A percentile compares a stretch with the other conserved stretches of the same genome.
These are phyloP conservation scores for Cryptus armator DNA, from an alignment of 2,888 invertebrate species.

Conservation along the genomic window DNA sequence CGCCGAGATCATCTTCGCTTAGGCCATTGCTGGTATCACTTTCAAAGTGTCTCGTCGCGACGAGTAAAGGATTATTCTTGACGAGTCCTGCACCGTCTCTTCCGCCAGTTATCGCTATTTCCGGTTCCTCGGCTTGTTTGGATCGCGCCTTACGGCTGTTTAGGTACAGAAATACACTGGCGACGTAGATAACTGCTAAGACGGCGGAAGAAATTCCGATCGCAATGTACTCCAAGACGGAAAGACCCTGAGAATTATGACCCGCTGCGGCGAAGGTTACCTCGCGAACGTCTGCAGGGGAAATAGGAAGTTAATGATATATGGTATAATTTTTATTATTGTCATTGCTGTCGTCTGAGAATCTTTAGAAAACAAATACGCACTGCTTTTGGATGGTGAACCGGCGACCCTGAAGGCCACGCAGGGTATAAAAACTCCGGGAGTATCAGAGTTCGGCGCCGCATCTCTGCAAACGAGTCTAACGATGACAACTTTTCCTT, in stretches of 20 bases:
- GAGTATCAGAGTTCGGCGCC: constrained; percentile 85
- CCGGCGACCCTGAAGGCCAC: constrained; percentile 95
- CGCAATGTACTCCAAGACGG: constrained; percentile 92
- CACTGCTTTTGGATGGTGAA: constrained; percentile 90
- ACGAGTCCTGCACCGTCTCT: constrained; percentile 89
- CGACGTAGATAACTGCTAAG: constrained; percentile 95
- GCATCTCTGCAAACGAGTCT: constrained; percentile 92
- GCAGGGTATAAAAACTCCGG: constrained; percentile 92
- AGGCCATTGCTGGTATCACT: constrained; percentile 76
- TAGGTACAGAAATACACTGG: constrained; percentile 93
- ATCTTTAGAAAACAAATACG: constrained; percentile 77
- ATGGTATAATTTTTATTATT: too few species aligned
- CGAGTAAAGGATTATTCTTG: constrained; percentile 92
- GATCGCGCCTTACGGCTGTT: constrained; percentile 90
- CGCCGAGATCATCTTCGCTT: constrained; percentile 80
- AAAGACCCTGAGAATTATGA: constrained; percentile 87
- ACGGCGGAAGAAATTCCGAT: constrained; percentile 93
- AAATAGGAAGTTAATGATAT: background rate
- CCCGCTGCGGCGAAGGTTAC: constrained; percentile 90
- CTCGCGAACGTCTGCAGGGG: constrained; percentile 90
- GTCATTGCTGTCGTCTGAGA: background rate
- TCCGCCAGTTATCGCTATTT: constrained; percentile 81
- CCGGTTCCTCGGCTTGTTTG: constrained; percentile 78
- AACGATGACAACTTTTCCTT: constrained; percentile 93
- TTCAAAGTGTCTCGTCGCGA: constrained; percentile 88